These are phyloP conservation scores for Drosophila mayri DNA, from an alignment of 1,140 invertebrate genomes.

Conservation along the genomic window DNA sequence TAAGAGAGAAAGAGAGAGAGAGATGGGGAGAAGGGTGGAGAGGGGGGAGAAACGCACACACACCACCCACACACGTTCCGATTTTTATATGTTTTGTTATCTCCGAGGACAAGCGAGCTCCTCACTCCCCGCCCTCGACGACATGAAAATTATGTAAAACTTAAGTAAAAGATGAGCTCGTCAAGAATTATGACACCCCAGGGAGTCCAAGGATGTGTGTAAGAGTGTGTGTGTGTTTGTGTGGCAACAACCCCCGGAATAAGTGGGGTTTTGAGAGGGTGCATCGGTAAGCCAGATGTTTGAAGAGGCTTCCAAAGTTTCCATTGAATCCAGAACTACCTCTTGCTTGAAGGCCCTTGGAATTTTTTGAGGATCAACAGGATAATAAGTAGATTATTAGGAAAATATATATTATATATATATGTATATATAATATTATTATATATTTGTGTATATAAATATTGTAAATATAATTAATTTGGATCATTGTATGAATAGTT, in stretches of 20 bases:
- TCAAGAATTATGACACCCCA: conserved; percentile 85
- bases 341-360: not conserved
- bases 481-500: too few species aligned
- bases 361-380: not conserved
- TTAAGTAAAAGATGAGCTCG: conserved; percentile 85
- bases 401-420: too few species aligned
- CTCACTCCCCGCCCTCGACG: conserved; percentile 58
- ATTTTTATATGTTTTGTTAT: conserved; percentile 70
- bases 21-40: not conserved
- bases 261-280: not conserved
- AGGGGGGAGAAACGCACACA: not conserved
- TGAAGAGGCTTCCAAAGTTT: conserved; percentile 6
- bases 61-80: conserved; percentile 61
- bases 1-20: not conserved
- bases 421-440: too few species aligned
- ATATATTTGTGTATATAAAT: too few species aligned
- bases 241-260: conserved; percentile 32
- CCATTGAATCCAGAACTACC: not conserved
- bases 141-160: conserved; percentile 85
- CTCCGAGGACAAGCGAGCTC: conserved; percentile 65
- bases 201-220: conserved; percentile 68
- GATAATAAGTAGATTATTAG: not conserved
- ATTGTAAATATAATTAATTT: too few species aligned
- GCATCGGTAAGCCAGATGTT: conserved; percentile 1
- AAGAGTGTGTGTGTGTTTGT: conserved; percentile 19